Conservation (phyloP, 2,797 vertebrate genomes). For the Spondyliosoma cantharus region DNA sequence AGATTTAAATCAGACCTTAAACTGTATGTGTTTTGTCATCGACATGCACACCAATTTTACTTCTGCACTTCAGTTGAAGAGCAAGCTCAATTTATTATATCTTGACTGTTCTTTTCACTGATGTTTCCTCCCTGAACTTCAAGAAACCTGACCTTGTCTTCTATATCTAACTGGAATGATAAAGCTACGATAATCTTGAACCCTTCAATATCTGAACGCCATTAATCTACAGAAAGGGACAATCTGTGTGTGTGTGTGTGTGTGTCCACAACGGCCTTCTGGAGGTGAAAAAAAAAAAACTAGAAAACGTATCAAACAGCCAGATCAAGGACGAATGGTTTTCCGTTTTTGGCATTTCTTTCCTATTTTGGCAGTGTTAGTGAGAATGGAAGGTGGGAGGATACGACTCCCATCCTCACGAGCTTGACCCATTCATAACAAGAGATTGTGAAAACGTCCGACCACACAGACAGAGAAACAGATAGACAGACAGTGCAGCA, state of each 20-base stretch:
- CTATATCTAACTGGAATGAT: not conserved
- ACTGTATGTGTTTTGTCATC: too few species aligned
- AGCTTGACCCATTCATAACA: conserved; percentile 63
- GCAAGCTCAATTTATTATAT: not conserved
- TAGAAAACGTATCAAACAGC: not conserved
- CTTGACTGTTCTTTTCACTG: too few species aligned
- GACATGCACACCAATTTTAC: not conserved
- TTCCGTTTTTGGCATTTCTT: not conserved
- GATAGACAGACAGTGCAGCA: conserved; percentile 39
- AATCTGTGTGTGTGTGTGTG: not conserved
- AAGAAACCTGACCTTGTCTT: not conserved
- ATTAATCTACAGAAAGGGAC: too few species aligned
- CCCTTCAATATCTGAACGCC: too few species aligned
- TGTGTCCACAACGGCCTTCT: conserved; percentile 27
- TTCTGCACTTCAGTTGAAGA: not conserved
- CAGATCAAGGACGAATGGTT: conserved; percentile 73
- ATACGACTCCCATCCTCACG: conserved; percentile 57
- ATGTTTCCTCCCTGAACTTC: not conserved
- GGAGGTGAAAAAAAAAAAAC: conserved; percentile 6
- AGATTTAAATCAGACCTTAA: too few species aligned
- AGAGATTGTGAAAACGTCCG: conserved; percentile 25
- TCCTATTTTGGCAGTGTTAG: conserved; percentile 64
- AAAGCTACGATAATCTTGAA: too few species aligned
- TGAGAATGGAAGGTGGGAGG: conserved; percentile 60
- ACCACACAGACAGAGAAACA: conserved; percentile 24